Evolutionary conservation across 1,140 invertebrate genomes (phyloP).

Genomic region (Atta texana): DNA sequence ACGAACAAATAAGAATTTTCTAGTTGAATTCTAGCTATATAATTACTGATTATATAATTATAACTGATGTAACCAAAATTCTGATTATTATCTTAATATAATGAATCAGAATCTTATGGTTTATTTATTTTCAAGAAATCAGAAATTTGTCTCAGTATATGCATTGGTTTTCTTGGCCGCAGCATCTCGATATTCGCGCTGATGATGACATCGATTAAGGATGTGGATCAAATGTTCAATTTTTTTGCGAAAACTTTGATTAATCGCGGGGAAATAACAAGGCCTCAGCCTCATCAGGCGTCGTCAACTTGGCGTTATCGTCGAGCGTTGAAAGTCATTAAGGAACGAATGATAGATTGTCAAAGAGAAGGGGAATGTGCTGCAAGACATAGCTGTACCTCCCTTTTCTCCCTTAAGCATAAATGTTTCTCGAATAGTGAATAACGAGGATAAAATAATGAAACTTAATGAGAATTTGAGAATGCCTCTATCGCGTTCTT

Average conservation of each 20-base stretch:
- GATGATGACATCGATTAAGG: not conserved
- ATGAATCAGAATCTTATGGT: too few species aligned
- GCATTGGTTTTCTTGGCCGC: not conserved
- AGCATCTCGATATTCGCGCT: not conserved
- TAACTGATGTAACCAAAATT: too few species aligned
- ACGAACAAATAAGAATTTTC: too few species aligned
- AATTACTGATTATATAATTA: too few species aligned
- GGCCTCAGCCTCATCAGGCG: not conserved
- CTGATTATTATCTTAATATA: too few species aligned
- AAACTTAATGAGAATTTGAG: not conserved
- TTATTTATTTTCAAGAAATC: too few species aligned
- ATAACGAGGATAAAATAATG: not conserved
- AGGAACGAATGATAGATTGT: slow-evolving; percentile 31
- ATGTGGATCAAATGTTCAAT: slow-evolving; percentile 9
- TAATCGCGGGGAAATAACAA: slow-evolving; percentile 33
- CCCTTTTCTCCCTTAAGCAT: not conserved
- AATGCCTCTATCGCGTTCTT: not conserved
- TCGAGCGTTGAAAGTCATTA: not conserved
- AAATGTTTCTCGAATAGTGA: slow-evolving; percentile 17
- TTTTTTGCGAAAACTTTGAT: slow-evolving; percentile 40
- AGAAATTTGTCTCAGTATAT: too few species aligned
- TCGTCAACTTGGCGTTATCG: not conserved
- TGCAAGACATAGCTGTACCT: not conserved
- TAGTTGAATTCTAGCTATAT: too few species aligned
- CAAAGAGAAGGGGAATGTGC: not conserved